Base-by-base conservation (phyloP, 2,797 vertebrate species). In the Darevskia mixta region DNA sequence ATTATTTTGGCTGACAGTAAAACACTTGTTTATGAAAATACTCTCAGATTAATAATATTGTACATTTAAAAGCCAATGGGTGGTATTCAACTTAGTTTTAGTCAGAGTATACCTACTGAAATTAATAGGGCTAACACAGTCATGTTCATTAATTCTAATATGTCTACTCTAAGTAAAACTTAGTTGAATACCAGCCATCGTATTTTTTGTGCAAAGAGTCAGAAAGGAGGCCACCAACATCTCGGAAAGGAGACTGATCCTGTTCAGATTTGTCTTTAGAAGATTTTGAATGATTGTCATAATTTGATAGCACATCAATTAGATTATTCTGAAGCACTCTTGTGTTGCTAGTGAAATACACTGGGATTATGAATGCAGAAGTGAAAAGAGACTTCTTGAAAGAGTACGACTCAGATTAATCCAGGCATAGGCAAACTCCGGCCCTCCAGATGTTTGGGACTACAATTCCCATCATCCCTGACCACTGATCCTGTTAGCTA, bases 1-100 rank as follows among this genome's bases (percentile, higher is more conserved):
- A 66, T 88, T 10, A 0, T 91, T 95, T 92, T 91, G 89, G 92
- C 93, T 90, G 92, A 94, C 83, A 93, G 23, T 79, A 93, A 91
- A 69, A 81, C n/a, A 88, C 82, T 92, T 81, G 49, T 81, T 92
- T 93, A 94, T 92, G 91, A 95, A 95, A 92, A 91, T 93, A 93
- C 58, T 86, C 88, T 78, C 90, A 18, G 20, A 91, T 91, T 90
- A 81, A 80, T 80, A 71, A 86, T 89, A 85, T 90, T 92, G 87
- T 75, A 95, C 87, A 92, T 91, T 89, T 94, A 85, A 90, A 92
- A 82, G 9, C 77, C 49, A 91, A 87, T 1, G 49, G 49, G 49
- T 0, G 49, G 49, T 4, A 55, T 4, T 55, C 49, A 55, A 15
- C 13, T 55, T 15, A 0, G 49, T 55, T 55, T 55, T 55, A 15